Base-by-base conservation (phyloP, 1,140 invertebrate species). In the Euura lappo region DNA sequence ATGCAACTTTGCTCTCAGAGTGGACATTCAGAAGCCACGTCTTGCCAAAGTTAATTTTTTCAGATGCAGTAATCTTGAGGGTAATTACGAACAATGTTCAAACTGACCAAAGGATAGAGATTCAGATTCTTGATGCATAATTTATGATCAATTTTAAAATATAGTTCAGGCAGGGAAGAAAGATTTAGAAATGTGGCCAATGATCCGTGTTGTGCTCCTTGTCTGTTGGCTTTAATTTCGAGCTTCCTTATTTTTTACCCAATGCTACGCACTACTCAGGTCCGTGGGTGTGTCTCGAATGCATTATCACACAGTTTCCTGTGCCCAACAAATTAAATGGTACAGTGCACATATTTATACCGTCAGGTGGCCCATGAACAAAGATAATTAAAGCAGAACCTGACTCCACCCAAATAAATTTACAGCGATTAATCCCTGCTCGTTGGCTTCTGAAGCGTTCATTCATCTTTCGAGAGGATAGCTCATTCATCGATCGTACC, bases 361-460 rank as follows among this genome's bases (percentile, higher is more conserved):
- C 28, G 51, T 6, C 46, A 60, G 44, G 45, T 46, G 46, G n/a
- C 28, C 45, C 69, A 43, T 46, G 69, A 60, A 70, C 28, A 45
- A 46, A 28, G 5, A 43, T 70, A 70, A 51, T 51, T 70, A 51
- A 43, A 60, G 45, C 43, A 70, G 43, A 28, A 2, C 4, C 42
- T 13, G 43, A 43, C 69, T 46, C 10, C 69, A 70, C 28, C 43
- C 11, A 65, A 28, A n/a, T 43, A 4, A n/a, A 68, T 76, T 60
- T 60, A 60, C 51, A 60, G 4, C 51, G 13, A 60, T 60, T 60
- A 60, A 3, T 60, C 8, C 51, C 13, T 60, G 51, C 3, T 60
- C 10, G 6, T 60, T 60, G 3, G 3, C 3, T 60, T 51, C 47
- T 2, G 11, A n/a, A 60, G 3, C 13, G 10, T 60, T 60, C 10